Base-by-base conservation (phyloP, 1,140 invertebrate genomes). In the Aphaenogaster floridana region DNA sequence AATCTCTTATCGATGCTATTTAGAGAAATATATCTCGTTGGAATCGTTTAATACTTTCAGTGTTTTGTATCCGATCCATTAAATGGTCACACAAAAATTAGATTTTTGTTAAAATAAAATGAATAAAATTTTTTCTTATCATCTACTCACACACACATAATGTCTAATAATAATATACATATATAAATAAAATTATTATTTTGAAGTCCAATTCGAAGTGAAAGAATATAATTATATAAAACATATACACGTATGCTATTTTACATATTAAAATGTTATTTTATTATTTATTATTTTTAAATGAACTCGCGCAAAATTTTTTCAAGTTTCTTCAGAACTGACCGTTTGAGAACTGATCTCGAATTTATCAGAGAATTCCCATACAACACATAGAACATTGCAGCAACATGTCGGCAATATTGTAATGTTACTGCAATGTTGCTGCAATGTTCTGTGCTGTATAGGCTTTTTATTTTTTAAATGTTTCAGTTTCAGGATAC, bases 251-350 rank as follows among this genome's bases (percentile, higher is more conserved):
- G 36, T 21, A 21, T 39, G 1, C 36, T 77, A 45, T 78, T 45
- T 57, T 57, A 77, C 4, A 21, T 39, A 39, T 39, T 15, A 15
- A 77, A 42, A 61, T 77, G 42, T 28, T 59, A 42, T 63, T 78
- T 78, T 64, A 42, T 57, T 39, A 28, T 74, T 57, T 63, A 45
- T 68, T 42, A 21, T 68, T 45, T 68, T 68, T 61, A 84, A 21
- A 61, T 45, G 2, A n/a, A 9, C 13, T 57, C 8, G 28, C 3
- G 48, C n/a, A n/a, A 45, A 57, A 11, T 63, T 54, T 34, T 86
- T 34, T 81, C 11, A 50, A 48, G 3, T 1, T 45, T 39, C 13
- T 6, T 13, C 6, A 8, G 1, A 68, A 57, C 6, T 71, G 8
- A 48, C 8, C 7, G 8, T 2, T 36, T 3, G 13, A 72, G 39